Percentiles rank a stretch among this genome's conserved stretches.
Evolutionary conservation across 2,797 vertebrate species (phyloP).

Genomic region (Anabas testudineus): DNA sequence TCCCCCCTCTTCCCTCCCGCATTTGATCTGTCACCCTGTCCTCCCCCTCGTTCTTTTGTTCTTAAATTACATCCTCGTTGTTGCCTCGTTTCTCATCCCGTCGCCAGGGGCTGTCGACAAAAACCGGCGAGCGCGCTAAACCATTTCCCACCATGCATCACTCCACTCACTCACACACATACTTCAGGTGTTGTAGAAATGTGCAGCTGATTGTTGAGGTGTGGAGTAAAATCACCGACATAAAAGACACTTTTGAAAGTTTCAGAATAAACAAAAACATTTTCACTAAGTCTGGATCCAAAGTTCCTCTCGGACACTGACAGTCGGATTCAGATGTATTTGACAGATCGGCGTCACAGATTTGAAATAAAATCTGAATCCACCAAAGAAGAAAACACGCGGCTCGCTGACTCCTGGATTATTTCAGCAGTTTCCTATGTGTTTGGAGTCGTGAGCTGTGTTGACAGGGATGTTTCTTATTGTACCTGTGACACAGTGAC

Average conservation of each 20-base stretch:
- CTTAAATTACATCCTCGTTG: conserved; percentile 65
- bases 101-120: conserved; percentile 52
- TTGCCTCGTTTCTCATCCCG: conserved; percentile 62
- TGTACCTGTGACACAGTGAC: too few relatives aligned
- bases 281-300: too few relatives aligned
- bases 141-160: conserved; percentile 65
- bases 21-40: not conserved
- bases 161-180: conserved; percentile 17
- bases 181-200: not conserved
- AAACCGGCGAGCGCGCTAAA: conserved; percentile 52
- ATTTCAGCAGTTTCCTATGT: too few relatives aligned
- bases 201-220: conserved; percentile 23
- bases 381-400: too few relatives aligned
- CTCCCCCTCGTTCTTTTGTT: conserved; percentile 27
- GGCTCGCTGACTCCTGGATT: too few relatives aligned
- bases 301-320: too few relatives aligned
- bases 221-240: not conserved
- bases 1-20: conserved; percentile 1
- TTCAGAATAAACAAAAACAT: too few relatives aligned
- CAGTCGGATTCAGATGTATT: too few relatives aligned
- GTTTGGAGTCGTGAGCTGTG: too few relatives aligned
- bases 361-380: too few relatives aligned
- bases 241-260: not conserved
- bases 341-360: too few relatives aligned
- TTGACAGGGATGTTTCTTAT: too few relatives aligned